Evolutionary conservation across 2,113 vertebrate genomes (phyloP), one percentile per base, ranked within the genome.

Genomic region (Suricata suricatta): DNA sequence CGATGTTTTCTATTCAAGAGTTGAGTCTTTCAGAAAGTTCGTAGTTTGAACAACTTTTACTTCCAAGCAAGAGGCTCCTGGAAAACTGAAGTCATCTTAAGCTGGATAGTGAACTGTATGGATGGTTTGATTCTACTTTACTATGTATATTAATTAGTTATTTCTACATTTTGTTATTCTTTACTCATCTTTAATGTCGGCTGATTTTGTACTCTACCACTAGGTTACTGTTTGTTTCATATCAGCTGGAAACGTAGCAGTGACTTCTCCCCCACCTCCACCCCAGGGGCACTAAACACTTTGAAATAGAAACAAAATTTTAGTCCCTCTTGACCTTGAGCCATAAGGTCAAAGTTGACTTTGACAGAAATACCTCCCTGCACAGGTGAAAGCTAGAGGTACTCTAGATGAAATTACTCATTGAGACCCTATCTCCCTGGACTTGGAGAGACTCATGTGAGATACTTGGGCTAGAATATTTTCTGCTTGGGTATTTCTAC

Each of bases 161-260:
- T 77, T 90, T 71, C 84, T 77, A n/a, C 68, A 35, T 60, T 90
- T 66, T n/a, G n/a, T 90, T 82, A 95, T 69, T 92, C 88, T 88
- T 54, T 47, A 60, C 25, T 81, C 35, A 41, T 60, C 64, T 91
- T 80, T 88, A 87, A n/a, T 88, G n/a, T 82, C 57, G 50, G 35
- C 80, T 83, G 84, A 83, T 72, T 96, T 88, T 95, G 83, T 69
- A 12, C 31, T 86, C 60, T 0, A 9, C 63, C 41, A 50, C 63
- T 12, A 4, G 83, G 68, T 81, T 95, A n/a, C 19, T 38, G 29
- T 27, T 29, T 38, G 5, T 85, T 93, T 90, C 69, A 15, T 38
- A 71, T 68, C 27, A 69, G 77, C 86, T 88, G 19, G 69, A 63
- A 60, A 38, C 8, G 8, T 19, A 16, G 31, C 21, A n/a, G 33